phyloP scores from a whole-genome alignment of 2,888 invertebrate genomes.

The Sussaba pulchella region DNA sequence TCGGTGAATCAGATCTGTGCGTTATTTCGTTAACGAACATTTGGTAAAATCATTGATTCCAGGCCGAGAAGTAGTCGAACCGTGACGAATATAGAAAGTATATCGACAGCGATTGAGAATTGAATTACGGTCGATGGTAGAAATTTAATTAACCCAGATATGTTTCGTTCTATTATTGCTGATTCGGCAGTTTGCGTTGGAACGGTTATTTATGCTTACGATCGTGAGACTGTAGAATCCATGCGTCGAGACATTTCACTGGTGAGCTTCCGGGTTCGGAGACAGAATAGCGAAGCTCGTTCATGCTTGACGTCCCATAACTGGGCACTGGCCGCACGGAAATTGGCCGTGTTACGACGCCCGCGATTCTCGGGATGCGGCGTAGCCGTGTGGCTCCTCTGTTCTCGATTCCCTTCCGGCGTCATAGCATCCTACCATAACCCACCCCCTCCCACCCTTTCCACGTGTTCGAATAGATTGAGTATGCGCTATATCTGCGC shows the following conservation, averaged over 20 bases:
- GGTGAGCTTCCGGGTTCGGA: slow-evolving; percentile 1
- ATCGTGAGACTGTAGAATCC: slow-evolving; percentile 21
- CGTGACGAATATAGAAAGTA: slow-evolving; percentile 22
- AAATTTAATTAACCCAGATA: slow-evolving; percentile 54
- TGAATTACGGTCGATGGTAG: slow-evolving; percentile 22
- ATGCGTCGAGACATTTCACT: slow-evolving; percentile 29
- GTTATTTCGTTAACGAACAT: too few relatives aligned
- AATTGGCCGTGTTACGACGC: slow-evolving; percentile 57
- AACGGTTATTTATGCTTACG: slow-evolving; percentile 7
- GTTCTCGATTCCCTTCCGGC: slow-evolving; percentile 35
- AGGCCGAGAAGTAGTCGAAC: background rate
- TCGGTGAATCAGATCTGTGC: too few relatives aligned
- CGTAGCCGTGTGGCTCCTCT: slow-evolving; percentile 27
- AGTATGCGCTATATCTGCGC: slow-evolving; percentile 29
- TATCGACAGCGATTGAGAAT: slow-evolving; percentile 48
- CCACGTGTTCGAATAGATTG: slow-evolving; percentile 5
- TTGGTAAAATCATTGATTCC: too few relatives aligned
- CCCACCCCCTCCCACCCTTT: background rate
- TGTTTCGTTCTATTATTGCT: slow-evolving; percentile 3
- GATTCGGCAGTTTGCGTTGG: slow-evolving; percentile 15
- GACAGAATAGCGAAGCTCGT: slow-evolving; percentile 16
- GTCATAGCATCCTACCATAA: too few relatives aligned
- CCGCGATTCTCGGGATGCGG: slow-evolving; percentile 28
- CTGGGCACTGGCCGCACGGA: slow-evolving; percentile 53
- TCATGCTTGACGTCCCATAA: slow-evolving; percentile 32